Evolutionary conservation across 1,140 invertebrate genomes (phyloP).

Genomic region (Listronotus oregonensis): DNA sequence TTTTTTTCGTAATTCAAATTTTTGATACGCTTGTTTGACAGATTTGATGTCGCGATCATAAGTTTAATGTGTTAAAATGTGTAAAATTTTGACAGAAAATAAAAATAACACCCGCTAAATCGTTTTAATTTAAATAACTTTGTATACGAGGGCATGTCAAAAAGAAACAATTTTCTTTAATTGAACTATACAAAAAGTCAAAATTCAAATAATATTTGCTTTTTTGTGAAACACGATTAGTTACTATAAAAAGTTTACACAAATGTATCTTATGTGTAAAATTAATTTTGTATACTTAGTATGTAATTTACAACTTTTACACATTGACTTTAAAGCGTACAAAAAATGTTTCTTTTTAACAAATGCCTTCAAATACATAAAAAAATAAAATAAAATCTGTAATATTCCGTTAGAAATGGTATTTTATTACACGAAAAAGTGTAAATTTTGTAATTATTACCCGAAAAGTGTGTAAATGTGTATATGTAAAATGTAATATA

Average conservation of each 20-base stretch:
- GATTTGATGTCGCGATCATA: slow-evolving; percentile 1
- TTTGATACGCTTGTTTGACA: slow-evolving; percentile 8
- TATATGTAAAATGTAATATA: slow-evolving; percentile 38
- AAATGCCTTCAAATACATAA: not conserved
- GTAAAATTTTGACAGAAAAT: slow-evolving; percentile 37
- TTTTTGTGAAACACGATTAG: no score
- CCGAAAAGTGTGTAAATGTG: slow-evolving; percentile 33
- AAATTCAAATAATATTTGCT: no score
- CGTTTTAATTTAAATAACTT: slow-evolving; percentile 17
- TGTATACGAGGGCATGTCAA: not conserved
- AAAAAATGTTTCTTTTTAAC: not conserved
- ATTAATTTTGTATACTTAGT: no score
- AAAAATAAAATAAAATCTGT: slow-evolving; percentile 19
- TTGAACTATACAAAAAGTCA: no score
- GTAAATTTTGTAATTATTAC: slow-evolving; percentile 30
- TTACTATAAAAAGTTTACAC: no score
- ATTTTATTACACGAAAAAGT: slow-evolving; percentile 28
- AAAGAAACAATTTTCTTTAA: not conserved
- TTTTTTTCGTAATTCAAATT: not conserved
- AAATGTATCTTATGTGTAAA: no score
- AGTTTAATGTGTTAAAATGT: slow-evolving; percentile 37
- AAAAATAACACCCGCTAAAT: slow-evolving; percentile 39
- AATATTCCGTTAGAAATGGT: slow-evolving; percentile 18
- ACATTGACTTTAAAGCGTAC: no score
- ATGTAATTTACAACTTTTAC: no score